Evolutionary conservation across 2,797 vertebrate genomes (phyloP).

Genomic region (Furcifer pardalis): DNA sequence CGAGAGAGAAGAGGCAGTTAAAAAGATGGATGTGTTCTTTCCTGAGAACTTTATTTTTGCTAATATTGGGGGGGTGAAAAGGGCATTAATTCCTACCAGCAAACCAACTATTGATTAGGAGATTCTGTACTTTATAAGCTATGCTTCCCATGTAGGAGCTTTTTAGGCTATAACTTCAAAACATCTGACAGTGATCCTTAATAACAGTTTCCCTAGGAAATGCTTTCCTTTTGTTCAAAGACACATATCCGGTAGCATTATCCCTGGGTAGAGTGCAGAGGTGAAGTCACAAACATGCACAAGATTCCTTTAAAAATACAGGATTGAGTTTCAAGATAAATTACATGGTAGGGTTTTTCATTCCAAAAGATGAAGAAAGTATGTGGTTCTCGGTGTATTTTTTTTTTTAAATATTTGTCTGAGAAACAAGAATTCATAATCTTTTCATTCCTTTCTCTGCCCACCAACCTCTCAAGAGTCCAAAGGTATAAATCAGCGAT

Average conservation of each 20-base stretch:
- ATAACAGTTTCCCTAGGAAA: constrained; percentile 22
- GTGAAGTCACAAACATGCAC: neutral
- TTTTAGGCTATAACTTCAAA: constrained; percentile 27
- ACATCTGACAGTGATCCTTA: constrained; percentile 37
- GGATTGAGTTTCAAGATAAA: neutral
- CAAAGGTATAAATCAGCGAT: no score
- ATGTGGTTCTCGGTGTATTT: neutral
- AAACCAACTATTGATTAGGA: constrained; percentile 45
- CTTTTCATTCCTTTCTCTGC: neutral
- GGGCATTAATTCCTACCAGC: constrained; percentile 32
- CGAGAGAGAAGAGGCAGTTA: constrained; percentile 50
- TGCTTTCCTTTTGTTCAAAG: constrained; percentile 28
- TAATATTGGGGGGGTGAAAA: constrained; percentile 45
- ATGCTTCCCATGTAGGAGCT: constrained; percentile 36
- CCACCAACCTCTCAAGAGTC: neutral
- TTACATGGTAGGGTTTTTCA: neutral
- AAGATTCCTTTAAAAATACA: neutral
- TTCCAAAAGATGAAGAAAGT: neutral
- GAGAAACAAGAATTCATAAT: neutral
- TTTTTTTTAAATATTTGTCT: neutral
- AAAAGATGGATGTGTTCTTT: constrained; percentile 42
- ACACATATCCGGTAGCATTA: constrained; percentile 4
- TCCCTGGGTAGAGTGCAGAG: neutral
- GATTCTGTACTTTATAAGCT: constrained; percentile 34
- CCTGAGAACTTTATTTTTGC: constrained; percentile 19